Base-by-base conservation (phyloP, 2,888 invertebrate species). In the Acronicta leporina region DNA sequence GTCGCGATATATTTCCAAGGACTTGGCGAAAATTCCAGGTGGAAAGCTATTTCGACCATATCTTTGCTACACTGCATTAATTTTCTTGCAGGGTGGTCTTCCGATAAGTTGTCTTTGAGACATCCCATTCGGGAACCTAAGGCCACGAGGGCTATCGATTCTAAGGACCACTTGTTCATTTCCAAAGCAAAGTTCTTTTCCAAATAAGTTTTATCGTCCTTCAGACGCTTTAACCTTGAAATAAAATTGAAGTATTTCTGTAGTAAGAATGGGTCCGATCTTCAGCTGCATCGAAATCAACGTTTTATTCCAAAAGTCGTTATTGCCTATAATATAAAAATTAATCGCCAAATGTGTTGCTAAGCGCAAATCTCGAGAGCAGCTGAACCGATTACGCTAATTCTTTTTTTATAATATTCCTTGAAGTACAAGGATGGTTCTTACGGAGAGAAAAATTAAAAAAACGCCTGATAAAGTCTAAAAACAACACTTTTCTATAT, bases 151-250 rank as follows among this genome's bases (percentile, higher is more conserved):
- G 86, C 90, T 7, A 92, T 76, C 0, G 95, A 96, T 87, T 96
- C 96, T 52, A 96, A 83, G 1, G 96, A 94, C 96, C 96, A 96
- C 82, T 95, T 96, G 38, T 94, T 94, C 16, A 96, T 83, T 86
- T 96, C 95, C 15, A 90, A 84, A 38, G 88, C 82, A 49, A 96
- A 95, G 75, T 96, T 85, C 3, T 84, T 63, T 48, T 86, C 68
- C 5, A 92, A 80, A 72, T 91, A 91, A 0, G 79, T 70, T 15
- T 79, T 73, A 10, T 85, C 79, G 46, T 89, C 80, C 68, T 86
- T 85, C 9, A 90, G 59, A 50, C 69, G 79, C 14, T 81, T 74
- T 44, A 95, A 81, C 65, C 95, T 95, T 68, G n/a, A 84, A 86
- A 54, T 55, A 3, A 53, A 25, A 46, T 30, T 27, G 1, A 33